Evolutionary conservation across 1,140 invertebrate genomes (phyloP).

Genomic region (Bombus turneri): DNA sequence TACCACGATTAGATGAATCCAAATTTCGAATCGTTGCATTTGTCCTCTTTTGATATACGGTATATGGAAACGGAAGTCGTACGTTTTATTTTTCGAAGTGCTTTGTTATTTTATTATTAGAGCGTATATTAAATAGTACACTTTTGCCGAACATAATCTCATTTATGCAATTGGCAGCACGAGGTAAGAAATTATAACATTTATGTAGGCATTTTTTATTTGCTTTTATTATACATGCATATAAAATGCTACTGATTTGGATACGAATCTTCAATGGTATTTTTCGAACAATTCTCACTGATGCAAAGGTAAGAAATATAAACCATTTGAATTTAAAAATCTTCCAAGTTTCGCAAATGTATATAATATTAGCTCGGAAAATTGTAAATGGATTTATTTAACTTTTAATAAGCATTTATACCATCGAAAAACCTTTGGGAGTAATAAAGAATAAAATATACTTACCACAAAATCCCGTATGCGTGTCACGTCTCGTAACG

Average conservation of each 20-base stretch:
- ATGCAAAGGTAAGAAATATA: background rate
- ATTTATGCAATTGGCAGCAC: background rate
- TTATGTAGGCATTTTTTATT: too few species aligned
- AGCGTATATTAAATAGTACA: background rate
- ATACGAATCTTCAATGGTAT: background rate
- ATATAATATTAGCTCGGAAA: too few species aligned
- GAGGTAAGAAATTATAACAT: too few species aligned
- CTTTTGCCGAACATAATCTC: background rate
- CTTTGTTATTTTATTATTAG: too few species aligned
- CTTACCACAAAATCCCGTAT: conserved; percentile 2
- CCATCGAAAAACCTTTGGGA: background rate
- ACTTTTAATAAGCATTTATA: too few species aligned
- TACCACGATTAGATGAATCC: background rate
- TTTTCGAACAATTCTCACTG: too few species aligned
- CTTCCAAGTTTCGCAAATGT: background rate
- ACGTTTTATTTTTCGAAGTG: too few species aligned
- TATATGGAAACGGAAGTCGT: too few species aligned
- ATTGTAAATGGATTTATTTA: too few species aligned
- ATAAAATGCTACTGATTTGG: too few species aligned
- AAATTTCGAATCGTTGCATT: background rate
- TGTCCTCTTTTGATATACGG: background rate
- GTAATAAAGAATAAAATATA: conserved; percentile 1
- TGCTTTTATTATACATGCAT: too few species aligned
- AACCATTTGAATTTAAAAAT: background rate
- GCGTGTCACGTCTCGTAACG: background rate